These are phyloP conservation scores for Oenanthe oenanthe DNA, from an alignment of 2,113 vertebrate species.

Conservation along the genomic window DNA sequence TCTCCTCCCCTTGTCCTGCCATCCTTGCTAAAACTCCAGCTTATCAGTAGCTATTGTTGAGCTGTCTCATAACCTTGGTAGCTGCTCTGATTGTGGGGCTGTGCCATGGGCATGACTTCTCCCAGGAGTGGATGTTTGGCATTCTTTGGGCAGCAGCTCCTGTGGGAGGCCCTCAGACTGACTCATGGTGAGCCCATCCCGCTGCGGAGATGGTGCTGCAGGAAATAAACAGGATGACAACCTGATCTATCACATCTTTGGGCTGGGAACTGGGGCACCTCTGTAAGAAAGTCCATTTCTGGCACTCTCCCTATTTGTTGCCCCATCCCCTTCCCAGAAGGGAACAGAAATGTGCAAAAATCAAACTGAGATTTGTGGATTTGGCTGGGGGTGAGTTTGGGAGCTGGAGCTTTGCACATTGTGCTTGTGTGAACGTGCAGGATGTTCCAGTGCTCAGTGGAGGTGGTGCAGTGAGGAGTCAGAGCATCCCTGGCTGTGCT, in stretches of 20 bases:
- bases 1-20: not conserved
- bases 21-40: not conserved
- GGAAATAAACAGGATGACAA: conserved; percentile 45
- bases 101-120: not conserved
- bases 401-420: not conserved
- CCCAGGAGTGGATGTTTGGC: conserved; percentile 8
- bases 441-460: rapidly evolving
- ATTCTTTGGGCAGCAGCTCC: conserved; percentile 28
- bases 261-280: conserved; percentile 3
- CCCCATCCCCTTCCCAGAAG: not conserved
- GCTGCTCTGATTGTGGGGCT: not conserved
- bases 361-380: not conserved
- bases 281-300: not conserved
- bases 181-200: conserved; percentile 16
- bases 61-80: conserved; percentile 14
- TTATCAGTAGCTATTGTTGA: not conserved
- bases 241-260: not conserved
- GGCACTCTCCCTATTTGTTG: not conserved
- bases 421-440: not conserved
- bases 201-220: not conserved
- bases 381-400: not conserved
- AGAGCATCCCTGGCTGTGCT: not conserved
- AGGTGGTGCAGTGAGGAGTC: not conserved
- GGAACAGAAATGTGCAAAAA: not conserved
- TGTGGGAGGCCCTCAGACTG: not conserved